These are phyloP conservation scores for Geophilus truncorum DNA, from an alignment of 2,888 invertebrate genomes.

Conservation along the genomic window DNA sequence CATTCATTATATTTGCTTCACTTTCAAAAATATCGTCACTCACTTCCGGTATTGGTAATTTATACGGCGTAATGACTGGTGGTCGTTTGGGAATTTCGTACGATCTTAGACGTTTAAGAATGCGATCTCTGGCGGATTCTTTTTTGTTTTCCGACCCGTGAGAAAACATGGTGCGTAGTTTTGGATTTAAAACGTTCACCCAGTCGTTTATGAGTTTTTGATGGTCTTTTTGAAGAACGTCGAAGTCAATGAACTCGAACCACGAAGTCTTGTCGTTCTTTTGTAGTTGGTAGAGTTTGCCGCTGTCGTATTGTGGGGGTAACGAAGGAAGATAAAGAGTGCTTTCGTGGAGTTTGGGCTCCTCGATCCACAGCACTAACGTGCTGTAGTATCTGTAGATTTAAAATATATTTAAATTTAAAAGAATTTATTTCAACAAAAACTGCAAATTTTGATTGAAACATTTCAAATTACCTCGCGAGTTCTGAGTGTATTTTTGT, in stretches of 20 bases:
- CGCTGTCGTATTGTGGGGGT: conserved; percentile 67
- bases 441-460: no score
- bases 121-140: conserved; percentile 37
- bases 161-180: not conserved
- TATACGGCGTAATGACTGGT: conserved; percentile 54
- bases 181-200: not conserved
- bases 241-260: conserved; percentile 62
- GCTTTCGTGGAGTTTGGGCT: conserved; percentile 65
- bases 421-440: not conserved
- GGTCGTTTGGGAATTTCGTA: conserved; percentile 60
- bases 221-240: conserved; percentile 55
- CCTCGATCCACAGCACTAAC: conserved; percentile 70
- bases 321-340: conserved; percentile 62
- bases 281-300: conserved; percentile 59
- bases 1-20: conserved; percentile 49
- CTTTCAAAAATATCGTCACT: conserved; percentile 49
- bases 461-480: not conserved
- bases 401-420: not conserved
- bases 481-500: not conserved
- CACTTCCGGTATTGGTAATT: conserved; percentile 51
- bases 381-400: conserved; percentile 55
- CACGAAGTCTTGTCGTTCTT: conserved; percentile 55
- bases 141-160: not conserved
- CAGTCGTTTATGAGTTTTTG: conserved; percentile 48
- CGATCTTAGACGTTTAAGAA: conserved; percentile 42